Evolutionary conservation across 2,888 invertebrate species (phyloP).

Genomic region (Drosophila ustulata): DNA sequence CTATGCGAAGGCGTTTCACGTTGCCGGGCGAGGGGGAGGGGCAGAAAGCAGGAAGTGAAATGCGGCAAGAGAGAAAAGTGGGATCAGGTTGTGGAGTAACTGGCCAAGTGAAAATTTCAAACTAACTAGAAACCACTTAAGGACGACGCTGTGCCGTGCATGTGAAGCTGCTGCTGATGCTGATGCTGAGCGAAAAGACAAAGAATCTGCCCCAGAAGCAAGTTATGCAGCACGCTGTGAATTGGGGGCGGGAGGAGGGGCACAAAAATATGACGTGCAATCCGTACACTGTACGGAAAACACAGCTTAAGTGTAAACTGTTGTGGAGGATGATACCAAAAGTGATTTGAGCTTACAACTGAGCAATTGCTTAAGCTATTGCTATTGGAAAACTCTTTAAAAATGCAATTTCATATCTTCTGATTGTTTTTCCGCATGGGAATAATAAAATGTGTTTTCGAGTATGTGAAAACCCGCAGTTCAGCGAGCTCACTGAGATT

Average conservation of each 20-base stretch:
- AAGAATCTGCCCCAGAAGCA: slow-evolving; percentile 34
- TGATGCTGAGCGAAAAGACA: slow-evolving; percentile 24
- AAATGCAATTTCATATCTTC: slow-evolving; percentile 1
- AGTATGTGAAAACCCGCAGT: not conserved
- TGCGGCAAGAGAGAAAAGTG: not conserved
- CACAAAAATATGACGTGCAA: not conserved
- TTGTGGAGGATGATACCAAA: slow-evolving; percentile 1
- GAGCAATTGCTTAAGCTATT: slow-evolving; percentile 8
- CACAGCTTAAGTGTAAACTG: not conserved
- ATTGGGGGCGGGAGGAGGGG: not conserved
- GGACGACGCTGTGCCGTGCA: slow-evolving; percentile 57
- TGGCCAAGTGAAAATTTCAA: slow-evolving; percentile 74
- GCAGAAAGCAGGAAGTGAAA: too few relatives aligned
- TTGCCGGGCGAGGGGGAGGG: not conserved
- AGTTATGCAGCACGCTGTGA: slow-evolving; percentile 22
- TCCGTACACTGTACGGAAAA: not conserved
- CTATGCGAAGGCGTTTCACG: slow-evolving; percentile 1
- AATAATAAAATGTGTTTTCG: not conserved
- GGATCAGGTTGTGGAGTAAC: slow-evolving; percentile 13
- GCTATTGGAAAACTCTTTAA: slow-evolving; percentile 11
- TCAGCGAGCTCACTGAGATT: not conserved
- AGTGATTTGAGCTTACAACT: slow-evolving; percentile 10
- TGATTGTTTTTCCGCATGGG: not conserved
- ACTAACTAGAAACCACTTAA: slow-evolving; percentile 77
- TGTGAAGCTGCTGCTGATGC: slow-evolving; percentile 20